These are phyloP conservation scores for Furnarius figulus DNA, from an alignment of 2,113 vertebrate species.

Conservation along the genomic window DNA sequence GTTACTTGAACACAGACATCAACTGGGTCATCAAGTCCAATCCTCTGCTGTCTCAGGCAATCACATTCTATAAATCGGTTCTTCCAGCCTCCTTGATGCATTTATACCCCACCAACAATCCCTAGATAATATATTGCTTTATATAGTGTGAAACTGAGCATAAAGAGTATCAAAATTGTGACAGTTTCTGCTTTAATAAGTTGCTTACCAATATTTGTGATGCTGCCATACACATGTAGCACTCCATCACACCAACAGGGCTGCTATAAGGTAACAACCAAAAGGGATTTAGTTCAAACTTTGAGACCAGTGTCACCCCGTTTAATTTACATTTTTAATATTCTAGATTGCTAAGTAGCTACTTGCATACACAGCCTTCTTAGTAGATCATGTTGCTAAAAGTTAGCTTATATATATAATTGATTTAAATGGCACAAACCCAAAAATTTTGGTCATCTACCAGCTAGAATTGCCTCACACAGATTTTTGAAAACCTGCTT, in stretches of 20 bases:
- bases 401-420: neutral
- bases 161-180: neutral
- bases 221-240: neutral
- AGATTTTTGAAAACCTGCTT: neutral
- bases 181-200: neutral
- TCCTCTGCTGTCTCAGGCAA: neutral
- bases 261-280: neutral
- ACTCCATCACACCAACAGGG: neutral
- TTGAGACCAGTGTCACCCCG: neutral
- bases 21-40: neutral
- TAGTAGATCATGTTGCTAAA: neutral
- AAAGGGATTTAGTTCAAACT: neutral
- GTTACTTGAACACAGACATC: neutral
- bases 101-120: neutral
- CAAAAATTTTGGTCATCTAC: neutral
- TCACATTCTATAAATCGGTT: neutral
- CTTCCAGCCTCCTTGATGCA: neutral
- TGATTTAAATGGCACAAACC: neutral
- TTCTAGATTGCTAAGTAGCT: neutral
- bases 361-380: neutral
- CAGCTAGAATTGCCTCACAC: neutral
- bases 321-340: neutral
- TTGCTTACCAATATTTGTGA: neutral
- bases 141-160: neutral
- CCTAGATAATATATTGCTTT: neutral